These are phyloP conservation scores for Dryas iulia DNA, from an alignment of 1,140 invertebrate genomes.

Conservation along the genomic window DNA sequence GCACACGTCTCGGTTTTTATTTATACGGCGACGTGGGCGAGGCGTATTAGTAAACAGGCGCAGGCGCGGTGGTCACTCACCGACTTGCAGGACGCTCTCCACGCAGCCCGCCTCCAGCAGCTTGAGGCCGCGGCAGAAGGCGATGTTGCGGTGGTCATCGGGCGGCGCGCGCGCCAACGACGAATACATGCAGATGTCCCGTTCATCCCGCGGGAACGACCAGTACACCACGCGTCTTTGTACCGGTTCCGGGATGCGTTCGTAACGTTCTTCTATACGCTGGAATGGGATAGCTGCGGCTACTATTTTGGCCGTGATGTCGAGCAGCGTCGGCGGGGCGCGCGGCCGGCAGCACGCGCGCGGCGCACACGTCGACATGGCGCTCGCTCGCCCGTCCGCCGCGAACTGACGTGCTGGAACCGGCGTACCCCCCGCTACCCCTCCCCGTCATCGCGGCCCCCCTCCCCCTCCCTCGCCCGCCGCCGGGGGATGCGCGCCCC, in stretches of 20 bases:
- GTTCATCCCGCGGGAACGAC: conserved; percentile 92
- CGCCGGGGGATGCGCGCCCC: conserved; percentile 59
- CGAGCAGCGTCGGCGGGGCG: conserved; percentile 85
- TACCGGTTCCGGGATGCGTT: conserved; percentile 92
- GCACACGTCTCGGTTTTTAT: conserved; percentile 79
- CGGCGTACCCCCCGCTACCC: conserved; percentile 30
- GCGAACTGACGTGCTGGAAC: conserved; percentile 58
- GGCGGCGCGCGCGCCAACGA: conserved; percentile 85
- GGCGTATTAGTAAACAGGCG: conserved; percentile 80
- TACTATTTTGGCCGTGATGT: conserved; percentile 91
- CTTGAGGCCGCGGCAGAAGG: conserved; percentile 92
- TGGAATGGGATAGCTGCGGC: conserved; percentile 92
- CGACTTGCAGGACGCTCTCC: conserved; percentile 92
- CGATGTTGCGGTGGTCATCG: conserved; percentile 88
- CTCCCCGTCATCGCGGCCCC: conserved; percentile 30
- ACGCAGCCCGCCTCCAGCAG: conserved; percentile 90
- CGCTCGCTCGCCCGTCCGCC: conserved; percentile 71
- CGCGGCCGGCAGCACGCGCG: conserved; percentile 75
- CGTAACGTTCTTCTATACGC: conserved; percentile 91
- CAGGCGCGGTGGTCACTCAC: conserved; percentile 84
- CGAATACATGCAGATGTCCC: conserved; percentile 94
- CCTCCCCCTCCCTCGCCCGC: conserved; percentile 12
- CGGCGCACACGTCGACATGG: conserved; percentile 76
- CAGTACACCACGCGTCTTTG: conserved; percentile 93
- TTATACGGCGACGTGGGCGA: conserved; percentile 77